These are phyloP conservation scores for Embiotoca jacksoni DNA, from an alignment of 2,113 vertebrate species.

Conservation along the genomic window DNA sequence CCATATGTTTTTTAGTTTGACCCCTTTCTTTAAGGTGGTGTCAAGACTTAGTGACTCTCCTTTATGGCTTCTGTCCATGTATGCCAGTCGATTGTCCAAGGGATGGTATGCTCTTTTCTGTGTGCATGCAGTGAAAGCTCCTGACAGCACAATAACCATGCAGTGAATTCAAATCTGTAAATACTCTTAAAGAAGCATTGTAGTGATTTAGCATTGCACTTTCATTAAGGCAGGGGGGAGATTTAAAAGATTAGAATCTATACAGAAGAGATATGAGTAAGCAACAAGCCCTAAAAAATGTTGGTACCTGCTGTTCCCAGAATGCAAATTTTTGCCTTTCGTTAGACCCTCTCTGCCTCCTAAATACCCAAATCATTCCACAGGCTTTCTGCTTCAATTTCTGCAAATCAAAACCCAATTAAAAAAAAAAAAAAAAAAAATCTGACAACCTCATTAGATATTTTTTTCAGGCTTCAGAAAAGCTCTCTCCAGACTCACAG, in stretches of 20 bases:
- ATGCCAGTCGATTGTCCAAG: neutral
- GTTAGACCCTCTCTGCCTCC: neutral
- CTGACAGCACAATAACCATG: conserved; percentile 6
- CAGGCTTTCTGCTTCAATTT: neutral
- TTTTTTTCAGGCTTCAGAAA: no score
- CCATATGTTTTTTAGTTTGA: conserved; percentile 34
- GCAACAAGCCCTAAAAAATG: no score
- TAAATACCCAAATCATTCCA: neutral
- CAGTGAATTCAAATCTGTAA: conserved; percentile 34
- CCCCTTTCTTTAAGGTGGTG: conserved; percentile 30
- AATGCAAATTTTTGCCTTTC: neutral
- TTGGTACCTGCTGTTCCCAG: neutral
- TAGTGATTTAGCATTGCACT: neutral
- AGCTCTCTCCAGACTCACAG: neutral
- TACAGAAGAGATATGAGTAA: neutral
- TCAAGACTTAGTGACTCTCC: conserved; percentile 10
- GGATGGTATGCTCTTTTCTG: neutral
- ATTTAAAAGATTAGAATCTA: neutral
- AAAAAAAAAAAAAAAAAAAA: no score
- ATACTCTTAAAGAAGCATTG: conserved; percentile 15
- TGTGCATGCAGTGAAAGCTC: conserved; percentile 11
- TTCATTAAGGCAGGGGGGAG: conserved; percentile 21
- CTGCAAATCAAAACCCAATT: neutral
- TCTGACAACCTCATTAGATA: no score
- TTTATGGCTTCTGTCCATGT: conserved; percentile 10